Conservation (phyloP, 1,140 invertebrate genomes). For the Dendroctonus valens region DNA sequence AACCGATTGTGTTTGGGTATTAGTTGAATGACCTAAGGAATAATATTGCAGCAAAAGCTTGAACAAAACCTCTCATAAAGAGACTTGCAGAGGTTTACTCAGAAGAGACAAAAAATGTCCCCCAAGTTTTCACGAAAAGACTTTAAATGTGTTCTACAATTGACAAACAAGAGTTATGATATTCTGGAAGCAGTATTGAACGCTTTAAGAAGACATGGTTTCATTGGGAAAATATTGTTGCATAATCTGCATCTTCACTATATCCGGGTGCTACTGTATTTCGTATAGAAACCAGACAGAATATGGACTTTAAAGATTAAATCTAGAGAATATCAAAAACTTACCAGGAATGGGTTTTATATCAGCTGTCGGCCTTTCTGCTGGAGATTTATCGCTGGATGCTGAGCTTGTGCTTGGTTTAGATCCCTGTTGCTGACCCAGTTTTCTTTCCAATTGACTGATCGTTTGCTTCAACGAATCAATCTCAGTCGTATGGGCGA, state of each 20-base stretch:
- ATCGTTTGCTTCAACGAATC: constrained; percentile 72
- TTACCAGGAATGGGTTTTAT: constrained; percentile 90
- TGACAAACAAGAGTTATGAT: too few species aligned
- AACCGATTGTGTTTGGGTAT: constrained; percentile 54
- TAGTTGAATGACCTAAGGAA: constrained; percentile 45
- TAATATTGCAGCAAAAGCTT: not conserved
- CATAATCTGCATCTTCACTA: too few species aligned
- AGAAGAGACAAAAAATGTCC: too few species aligned
- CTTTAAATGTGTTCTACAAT: too few species aligned
- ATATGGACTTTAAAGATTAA: not conserved
- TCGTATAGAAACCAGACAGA: too few species aligned
- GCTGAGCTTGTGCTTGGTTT: constrained; percentile 65
- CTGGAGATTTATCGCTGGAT: constrained; percentile 65
- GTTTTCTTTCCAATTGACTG: constrained; percentile 73
- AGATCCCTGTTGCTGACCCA: constrained; percentile 67
- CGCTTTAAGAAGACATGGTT: too few species aligned
- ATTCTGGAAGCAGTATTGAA: too few species aligned
- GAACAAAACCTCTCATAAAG: not conserved
- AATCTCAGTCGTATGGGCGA: constrained; percentile 65
- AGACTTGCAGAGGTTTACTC: too few species aligned
- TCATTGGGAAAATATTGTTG: too few species aligned
- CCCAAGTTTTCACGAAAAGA: too few species aligned
- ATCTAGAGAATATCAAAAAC: constrained; percentile 36
- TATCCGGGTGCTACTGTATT: too few species aligned
- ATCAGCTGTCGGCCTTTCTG: constrained; percentile 84